Evolutionary conservation across 1,140 invertebrate species (phyloP).

Genomic region (Pogonognathellus flavescens): DNA sequence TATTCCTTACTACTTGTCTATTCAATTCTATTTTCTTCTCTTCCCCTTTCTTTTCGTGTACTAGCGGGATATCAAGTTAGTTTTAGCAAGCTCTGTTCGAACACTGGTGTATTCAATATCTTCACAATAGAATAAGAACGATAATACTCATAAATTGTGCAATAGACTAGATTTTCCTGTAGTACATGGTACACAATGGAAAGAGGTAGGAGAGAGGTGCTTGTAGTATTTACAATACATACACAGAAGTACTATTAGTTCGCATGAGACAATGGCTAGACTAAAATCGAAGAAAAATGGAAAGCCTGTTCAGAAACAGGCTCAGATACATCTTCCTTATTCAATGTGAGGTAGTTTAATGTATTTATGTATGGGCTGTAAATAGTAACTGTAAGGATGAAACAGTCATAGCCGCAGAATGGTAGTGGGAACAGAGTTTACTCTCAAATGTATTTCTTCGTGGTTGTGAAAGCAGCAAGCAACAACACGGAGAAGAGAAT

Average conservation of each 20-base stretch:
- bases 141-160: constrained; percentile 6
- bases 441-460: background rate
- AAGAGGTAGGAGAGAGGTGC: no score
- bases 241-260: no score
- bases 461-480: background rate
- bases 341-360: no score
- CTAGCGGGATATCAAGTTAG: background rate
- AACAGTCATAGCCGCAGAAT: no score
- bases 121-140: background rate
- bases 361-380: no score
- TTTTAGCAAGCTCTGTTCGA: background rate
- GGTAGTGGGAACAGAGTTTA: no score
- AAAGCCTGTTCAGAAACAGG: no score
- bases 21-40: constrained; percentile 46
- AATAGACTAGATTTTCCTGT: background rate
- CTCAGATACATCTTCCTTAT: no score
- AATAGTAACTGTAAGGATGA: no score
- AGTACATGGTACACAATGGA: background rate
- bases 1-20: constrained; percentile 22
- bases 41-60: constrained; percentile 11
- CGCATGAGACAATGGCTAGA: no score
- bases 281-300: no score
- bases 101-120: background rate
- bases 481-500: background rate
- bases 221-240: no score